These are phyloP conservation scores for Orgyia antiqua DNA, from an alignment of 2,888 invertebrate genomes.

Conservation along the genomic window DNA sequence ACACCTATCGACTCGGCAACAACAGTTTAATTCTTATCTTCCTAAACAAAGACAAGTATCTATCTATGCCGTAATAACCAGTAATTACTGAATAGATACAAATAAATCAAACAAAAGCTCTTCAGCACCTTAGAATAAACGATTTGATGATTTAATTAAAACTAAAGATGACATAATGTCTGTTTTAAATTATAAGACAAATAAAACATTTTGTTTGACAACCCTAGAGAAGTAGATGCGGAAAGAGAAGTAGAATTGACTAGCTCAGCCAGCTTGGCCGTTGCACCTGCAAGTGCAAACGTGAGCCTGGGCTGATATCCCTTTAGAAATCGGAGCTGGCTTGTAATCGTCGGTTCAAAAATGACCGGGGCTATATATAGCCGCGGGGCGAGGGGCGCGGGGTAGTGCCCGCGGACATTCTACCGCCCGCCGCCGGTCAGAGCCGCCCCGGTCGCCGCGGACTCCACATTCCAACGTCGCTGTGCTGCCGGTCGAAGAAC, in stretches of 20 bases:
- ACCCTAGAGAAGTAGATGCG: background rate
- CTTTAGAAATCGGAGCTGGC: conserved; percentile 72
- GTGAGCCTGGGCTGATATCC: conserved; percentile 34
- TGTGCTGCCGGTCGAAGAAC: conserved; percentile 68
- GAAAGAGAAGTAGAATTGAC: conserved; percentile 10
- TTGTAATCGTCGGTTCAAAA: conserved; percentile 58
- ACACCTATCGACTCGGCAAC: no score
- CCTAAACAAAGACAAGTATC: no score
- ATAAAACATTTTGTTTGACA: background rate
- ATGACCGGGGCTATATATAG: conserved; percentile 66
- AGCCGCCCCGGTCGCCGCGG: conserved; percentile 84
- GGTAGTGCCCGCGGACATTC: conserved; percentile 29
- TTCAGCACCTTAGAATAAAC: no score
- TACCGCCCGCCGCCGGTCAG: conserved; percentile 56
- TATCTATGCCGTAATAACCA: no score
- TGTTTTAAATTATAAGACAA: background rate
- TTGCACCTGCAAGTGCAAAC: conserved; percentile 26
- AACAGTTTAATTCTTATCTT: no score
- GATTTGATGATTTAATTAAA: no score
- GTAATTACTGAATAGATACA: no score
- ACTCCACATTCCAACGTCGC: conserved; percentile 84
- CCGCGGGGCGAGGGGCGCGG: conserved; percentile 31
- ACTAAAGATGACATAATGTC: background rate
- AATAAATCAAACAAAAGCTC: no score
- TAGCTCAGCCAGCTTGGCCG: conserved; percentile 15